These are phyloP conservation scores for Platypus cylindrus DNA, from an alignment of 2,888 invertebrate genomes.

Conservation along the genomic window DNA sequence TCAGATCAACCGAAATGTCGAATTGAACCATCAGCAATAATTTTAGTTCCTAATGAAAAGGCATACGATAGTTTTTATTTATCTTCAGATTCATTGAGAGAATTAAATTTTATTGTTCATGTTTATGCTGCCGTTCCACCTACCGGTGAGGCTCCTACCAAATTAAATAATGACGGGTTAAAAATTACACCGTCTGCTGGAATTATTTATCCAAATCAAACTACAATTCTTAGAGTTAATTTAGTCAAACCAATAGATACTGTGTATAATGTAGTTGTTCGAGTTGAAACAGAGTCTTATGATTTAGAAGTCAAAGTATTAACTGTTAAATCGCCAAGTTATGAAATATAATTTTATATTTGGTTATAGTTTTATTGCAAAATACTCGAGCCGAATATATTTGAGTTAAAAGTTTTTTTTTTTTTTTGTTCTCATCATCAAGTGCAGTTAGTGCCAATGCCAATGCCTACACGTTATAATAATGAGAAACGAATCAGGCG, in stretches of 20 bases:
- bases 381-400: no score
- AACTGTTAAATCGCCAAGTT: constrained; percentile 5
- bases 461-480: no score
- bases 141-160: no score
- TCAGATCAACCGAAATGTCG: constrained; percentile 16
- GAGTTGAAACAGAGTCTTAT: constrained; percentile 25
- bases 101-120: constrained; percentile 17
- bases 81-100: constrained; percentile 16
- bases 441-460: no score
- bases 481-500: no score
- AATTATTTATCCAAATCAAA: constrained; percentile 18
- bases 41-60: constrained; percentile 22
- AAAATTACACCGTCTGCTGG: constrained; percentile 19
- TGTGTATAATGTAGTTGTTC: constrained; percentile 20
- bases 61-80: constrained; percentile 20
- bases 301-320: constrained; percentile 24
- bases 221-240: constrained; percentile 19
- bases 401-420: no score
- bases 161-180: no score
- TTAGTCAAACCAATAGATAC: constrained; percentile 14
- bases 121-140: constrained; percentile 11
- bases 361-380: no score
- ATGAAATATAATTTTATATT: no score
- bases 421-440: no score
- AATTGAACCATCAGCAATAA: constrained; percentile 21